These are phyloP conservation scores for Athene cunicularia DNA, from an alignment of 2,113 vertebrate species.

Conservation along the genomic window DNA sequence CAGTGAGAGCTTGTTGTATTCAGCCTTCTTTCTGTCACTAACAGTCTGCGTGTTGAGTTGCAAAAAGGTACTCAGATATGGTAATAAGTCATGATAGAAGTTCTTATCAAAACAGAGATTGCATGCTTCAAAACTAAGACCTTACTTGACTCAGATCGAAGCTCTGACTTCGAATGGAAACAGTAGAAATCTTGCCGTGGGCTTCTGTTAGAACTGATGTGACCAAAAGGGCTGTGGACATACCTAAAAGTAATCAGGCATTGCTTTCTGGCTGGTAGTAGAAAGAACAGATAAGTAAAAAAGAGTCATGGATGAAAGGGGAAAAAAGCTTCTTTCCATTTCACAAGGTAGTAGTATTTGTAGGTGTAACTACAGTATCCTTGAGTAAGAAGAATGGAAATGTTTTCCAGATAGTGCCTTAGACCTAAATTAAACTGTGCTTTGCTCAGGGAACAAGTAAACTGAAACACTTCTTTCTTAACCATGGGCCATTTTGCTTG, in stretches of 20 bases:
- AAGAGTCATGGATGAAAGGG: not conserved
- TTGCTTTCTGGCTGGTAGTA: not conserved
- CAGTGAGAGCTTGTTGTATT: not conserved
- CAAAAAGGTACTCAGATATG: not conserved
- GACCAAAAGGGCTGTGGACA: not conserved
- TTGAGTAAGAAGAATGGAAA: slow-evolving; percentile 55
- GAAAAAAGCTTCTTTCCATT: slow-evolving; percentile 36
- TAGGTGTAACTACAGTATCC: slow-evolving; percentile 27
- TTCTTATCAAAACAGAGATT: not conserved
- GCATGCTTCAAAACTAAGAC: not conserved
- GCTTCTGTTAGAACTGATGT: not conserved
- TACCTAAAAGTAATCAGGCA: not conserved
- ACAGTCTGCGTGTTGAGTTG: not conserved
- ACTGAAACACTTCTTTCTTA: slow-evolving; percentile 26
- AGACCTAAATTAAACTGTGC: slow-evolving; percentile 10
- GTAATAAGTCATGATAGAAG: not conserved
- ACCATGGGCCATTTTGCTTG: slow-evolving; percentile 13
- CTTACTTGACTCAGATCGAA: not conserved
- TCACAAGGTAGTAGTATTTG: not conserved
- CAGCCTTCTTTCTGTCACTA: not conserved
- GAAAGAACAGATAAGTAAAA: not conserved
- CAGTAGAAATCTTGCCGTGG: not conserved
- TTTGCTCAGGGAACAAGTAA: not conserved
- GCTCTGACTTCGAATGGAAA: not conserved
- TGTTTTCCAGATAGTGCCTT: not conserved